Base-by-base conservation (phyloP, 2,888 invertebrate genomes). In the Drosophila buzzatii region DNA sequence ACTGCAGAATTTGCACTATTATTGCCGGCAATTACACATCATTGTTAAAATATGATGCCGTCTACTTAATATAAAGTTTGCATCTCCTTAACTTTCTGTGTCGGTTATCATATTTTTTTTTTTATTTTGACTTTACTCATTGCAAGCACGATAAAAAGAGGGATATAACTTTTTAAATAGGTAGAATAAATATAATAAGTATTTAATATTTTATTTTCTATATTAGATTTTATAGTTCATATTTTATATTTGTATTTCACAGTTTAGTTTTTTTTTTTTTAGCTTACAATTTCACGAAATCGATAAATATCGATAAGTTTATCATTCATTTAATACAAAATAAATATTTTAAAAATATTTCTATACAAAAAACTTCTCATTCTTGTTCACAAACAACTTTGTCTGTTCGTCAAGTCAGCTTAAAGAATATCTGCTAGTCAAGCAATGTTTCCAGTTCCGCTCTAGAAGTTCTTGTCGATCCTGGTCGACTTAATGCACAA, bases 1-100 rank as follows among this genome's bases (percentile, higher is more conserved):
- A 27, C 5, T 16, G 16, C 45, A 16, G 35, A 57, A 33, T 57
- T 57, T 44, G 18, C 42, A 16, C 56, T 62, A 51, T 56, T 73
- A 77, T 67, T 74, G 80, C 57, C 64, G 77, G 85, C 82, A 83
- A 78, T 83, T 83, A 85, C 78, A 82, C 78, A 80, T 85, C 78
- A 80, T 70, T 60, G 56, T 53, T 52, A 63, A 69, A 68, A 55
- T 61, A 74, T 69, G 70, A 66, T 74, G 74, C 53, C 63, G 57
- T 70, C 70, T 61, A 62, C 76, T 81, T 78, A 73, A 72, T 73
- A 81, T 79, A 55, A 76, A 79, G 76, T 81, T 81, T 70, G 63
- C 61, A 39, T 27, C 42, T 55, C 33, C 44, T 41, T 31, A n/a
- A n/a, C 49, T 27, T 10, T 10, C n/a, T 31, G 5, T 6, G 31